These are phyloP conservation scores for Pseudachorutes palmiensis DNA, from an alignment of 1,140 invertebrate genomes.

Conservation along the genomic window DNA sequence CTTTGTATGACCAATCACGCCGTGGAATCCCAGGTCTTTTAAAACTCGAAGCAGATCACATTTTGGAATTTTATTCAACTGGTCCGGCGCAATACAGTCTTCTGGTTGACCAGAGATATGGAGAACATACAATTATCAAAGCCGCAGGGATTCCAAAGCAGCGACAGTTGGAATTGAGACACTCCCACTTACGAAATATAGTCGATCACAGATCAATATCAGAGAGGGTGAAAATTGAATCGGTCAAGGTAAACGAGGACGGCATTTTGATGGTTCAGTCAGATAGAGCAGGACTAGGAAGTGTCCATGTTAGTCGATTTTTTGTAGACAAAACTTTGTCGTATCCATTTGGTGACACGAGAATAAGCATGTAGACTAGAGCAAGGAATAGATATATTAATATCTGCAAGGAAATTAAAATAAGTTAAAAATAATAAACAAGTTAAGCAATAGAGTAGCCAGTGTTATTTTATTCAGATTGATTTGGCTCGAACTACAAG, in stretches of 20 bases:
- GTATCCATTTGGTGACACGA: neutral
- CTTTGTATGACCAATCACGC: neutral
- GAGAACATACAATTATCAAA: neutral
- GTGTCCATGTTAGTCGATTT: neutral
- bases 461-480: too few relatives aligned
- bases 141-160: neutral
- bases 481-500: too few relatives aligned
- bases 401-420: too few relatives aligned
- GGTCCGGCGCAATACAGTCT: neutral
- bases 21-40: neutral
- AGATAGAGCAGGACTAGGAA: neutral
- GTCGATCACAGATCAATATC: neutral
- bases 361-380: too few relatives aligned
- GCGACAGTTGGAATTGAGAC: neutral
- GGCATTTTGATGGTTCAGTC: neutral
- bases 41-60: neutral
- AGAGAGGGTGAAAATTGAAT: neutral
- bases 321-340: neutral
- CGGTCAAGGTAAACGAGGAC: neutral
- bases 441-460: too few relatives aligned
- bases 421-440: too few relatives aligned
- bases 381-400: too few relatives aligned
- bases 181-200: neutral
- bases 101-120: neutral
- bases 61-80: neutral